These are phyloP conservation scores for Pterobdella sp. DNA, from an alignment of 2,888 invertebrate genomes.

Conservation along the genomic window DNA sequence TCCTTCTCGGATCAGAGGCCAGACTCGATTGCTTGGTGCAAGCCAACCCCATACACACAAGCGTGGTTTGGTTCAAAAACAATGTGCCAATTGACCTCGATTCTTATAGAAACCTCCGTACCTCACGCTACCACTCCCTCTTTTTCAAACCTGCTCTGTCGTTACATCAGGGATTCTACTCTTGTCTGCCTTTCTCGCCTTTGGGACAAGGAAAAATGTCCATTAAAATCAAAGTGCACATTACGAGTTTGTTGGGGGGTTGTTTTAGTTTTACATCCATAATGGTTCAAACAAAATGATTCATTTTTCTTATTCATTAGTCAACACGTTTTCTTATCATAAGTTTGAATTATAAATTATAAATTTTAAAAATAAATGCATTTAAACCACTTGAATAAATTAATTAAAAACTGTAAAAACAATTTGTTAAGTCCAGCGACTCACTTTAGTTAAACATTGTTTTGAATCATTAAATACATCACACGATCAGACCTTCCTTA, in stretches of 20 bases:
- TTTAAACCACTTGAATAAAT: not conserved
- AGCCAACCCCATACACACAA: not conserved
- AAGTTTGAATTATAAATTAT: not conserved
- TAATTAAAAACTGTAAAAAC: no score
- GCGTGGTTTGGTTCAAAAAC: constrained; percentile 1
- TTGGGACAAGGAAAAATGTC: not conserved
- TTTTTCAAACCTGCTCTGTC: not conserved
- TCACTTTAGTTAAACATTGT: no score
- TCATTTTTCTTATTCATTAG: no score
- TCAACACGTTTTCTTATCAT: no score
- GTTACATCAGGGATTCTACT: not conserved
- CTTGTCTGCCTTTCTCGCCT: not conserved
- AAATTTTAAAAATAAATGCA: not conserved
- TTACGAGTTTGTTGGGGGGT: not conserved
- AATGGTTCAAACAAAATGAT: no score
- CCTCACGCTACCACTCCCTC: not conserved
- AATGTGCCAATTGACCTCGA: not conserved
- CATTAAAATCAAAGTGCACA: not conserved
- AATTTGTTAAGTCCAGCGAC: no score
- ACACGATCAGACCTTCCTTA: no score
- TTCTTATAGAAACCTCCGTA: not conserved
- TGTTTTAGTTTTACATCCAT: no score
- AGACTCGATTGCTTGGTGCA: constrained; percentile 7
- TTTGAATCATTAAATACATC: no score
- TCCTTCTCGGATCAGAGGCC: not conserved